Evolutionary conservation across 2,888 invertebrate genomes (phyloP), one percentile per base, ranked within the genome.

Genomic region (Agriopis aurantiaria): DNA sequence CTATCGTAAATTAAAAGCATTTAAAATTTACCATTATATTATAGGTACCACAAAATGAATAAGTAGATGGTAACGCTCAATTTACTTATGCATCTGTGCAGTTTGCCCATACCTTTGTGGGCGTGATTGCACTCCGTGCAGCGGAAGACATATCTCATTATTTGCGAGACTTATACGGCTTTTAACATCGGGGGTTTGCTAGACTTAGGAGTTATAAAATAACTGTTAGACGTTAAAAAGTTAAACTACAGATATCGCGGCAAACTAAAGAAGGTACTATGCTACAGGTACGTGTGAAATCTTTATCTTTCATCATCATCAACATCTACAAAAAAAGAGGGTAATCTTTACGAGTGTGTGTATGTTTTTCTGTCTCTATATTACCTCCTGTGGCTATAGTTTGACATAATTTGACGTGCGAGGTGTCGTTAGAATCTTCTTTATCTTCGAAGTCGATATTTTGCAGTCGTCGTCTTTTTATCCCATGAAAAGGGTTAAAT

Each of bases 141-240:
- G 73, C 78, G 80, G 81, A 60, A 80, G 77, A 79, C 71, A 78
- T 84, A 78, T 77, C 80, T 82, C 79, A 82, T 80, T 80, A 80
- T 81, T 81, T 71, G 71, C 77, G 40, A 77, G 80, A 78, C 80
- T 71, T 78, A 77, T 76, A 77, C 65, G 72, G 68, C 67, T 70
- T 67, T 59, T 33, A 49, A 68, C 56, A 48, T 14, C 48, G 17
- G 59, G n/a, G n/a, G 12, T 41, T n/a, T 45, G 12, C n/a, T 8
- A 66, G 62, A 4, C 33, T 10, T 5, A 9, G 17, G 23, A 45
- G 49, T 45, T 58, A 53, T 17, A 48, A 62, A 46, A 41, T 55
- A 57, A n/a, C 49, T 4, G 12, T 43, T 58, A 10, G 14, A 40
- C 41, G 43, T 48, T 60, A 56, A 45, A 41, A 55, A 11, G 17